These are phyloP conservation scores for Micromesistius poutassou DNA, from an alignment of 2,797 vertebrate species.

Conservation along the genomic window DNA sequence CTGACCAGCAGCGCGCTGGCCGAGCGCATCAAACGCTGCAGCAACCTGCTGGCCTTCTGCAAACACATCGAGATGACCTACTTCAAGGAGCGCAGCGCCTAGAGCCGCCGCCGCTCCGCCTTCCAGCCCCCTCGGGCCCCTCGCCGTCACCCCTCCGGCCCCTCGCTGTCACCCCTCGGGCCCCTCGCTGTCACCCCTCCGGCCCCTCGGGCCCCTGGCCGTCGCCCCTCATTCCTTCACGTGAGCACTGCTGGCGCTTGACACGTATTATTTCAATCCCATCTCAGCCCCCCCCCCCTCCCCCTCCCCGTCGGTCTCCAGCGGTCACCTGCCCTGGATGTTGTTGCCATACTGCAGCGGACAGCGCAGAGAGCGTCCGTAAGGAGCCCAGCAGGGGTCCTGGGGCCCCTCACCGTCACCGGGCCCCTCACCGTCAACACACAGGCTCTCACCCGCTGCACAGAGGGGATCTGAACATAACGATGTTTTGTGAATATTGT, in stretches of 20 bases:
- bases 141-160: conserved; percentile 33
- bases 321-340: conserved; percentile 21
- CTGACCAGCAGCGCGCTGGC: conserved; percentile 87
- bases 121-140: conserved; percentile 32
- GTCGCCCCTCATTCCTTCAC: conserved; percentile 47
- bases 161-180: conserved; percentile 30
- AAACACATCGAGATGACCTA: conserved; percentile 91
- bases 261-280: conserved; percentile 8
- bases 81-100: conserved; percentile 79
- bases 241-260: not conserved
- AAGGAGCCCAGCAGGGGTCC: not conserved
- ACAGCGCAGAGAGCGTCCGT: not conserved
- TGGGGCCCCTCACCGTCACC: not conserved
- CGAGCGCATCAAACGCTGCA: conserved; percentile 88
- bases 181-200: conserved; percentile 31
- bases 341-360: conserved; percentile 23
- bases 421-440: not conserved
- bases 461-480: conserved; percentile 16
- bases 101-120: conserved; percentile 24
- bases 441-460: conserved; percentile 18
- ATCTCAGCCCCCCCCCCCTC: not conserved
- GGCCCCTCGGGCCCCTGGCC: conserved; percentile 36
- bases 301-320: not conserved
- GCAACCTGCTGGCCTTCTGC: conserved; percentile 91
- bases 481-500: conserved; percentile 32